Conservation (phyloP, 2,888 invertebrate species). For the Ditylenchus weischeri region DNA sequence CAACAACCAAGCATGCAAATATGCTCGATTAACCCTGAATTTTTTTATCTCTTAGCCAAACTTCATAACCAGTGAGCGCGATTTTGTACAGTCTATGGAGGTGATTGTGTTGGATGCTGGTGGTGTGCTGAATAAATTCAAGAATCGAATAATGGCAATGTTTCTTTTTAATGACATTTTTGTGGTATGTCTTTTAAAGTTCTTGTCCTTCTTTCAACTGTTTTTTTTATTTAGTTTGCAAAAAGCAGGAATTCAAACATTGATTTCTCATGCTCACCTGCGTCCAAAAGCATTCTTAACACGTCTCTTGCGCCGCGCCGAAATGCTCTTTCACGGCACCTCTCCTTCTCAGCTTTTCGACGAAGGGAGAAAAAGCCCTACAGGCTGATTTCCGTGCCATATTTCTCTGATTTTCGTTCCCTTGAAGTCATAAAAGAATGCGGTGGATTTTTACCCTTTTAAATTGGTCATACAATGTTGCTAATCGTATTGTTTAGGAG, state of each 20-base stretch:
- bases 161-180: conserved; percentile 91
- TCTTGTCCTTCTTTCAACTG: too few relatives aligned
- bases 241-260: too few relatives aligned
- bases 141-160: conserved; percentile 80
- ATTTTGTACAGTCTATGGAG: conserved; percentile 26
- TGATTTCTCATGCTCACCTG: too few relatives aligned
- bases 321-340: too few relatives aligned
- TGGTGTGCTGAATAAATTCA: conserved; percentile 64
- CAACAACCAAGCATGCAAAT: too few relatives aligned
- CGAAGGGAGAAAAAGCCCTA: conserved; percentile 21
- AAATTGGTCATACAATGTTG: too few relatives aligned
- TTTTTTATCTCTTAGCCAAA: conserved; percentile 29
- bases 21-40: too few relatives aligned
- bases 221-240: too few relatives aligned
- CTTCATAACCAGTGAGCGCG: conserved; percentile 34
- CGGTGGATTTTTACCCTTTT: background rate
- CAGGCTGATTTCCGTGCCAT: conserved; percentile 18
- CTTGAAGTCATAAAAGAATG: conserved; percentile 20
- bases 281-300: too few relatives aligned
- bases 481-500: conserved; percentile 9
- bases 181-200: conserved; percentile 68
- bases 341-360: too few relatives aligned
- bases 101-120: conserved; percentile 33
- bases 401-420: conserved; percentile 24
- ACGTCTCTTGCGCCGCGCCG: too few relatives aligned